phyloP scores from a whole-genome alignment of 2,113 vertebrate genomes.

The Lagopus muta region DNA sequence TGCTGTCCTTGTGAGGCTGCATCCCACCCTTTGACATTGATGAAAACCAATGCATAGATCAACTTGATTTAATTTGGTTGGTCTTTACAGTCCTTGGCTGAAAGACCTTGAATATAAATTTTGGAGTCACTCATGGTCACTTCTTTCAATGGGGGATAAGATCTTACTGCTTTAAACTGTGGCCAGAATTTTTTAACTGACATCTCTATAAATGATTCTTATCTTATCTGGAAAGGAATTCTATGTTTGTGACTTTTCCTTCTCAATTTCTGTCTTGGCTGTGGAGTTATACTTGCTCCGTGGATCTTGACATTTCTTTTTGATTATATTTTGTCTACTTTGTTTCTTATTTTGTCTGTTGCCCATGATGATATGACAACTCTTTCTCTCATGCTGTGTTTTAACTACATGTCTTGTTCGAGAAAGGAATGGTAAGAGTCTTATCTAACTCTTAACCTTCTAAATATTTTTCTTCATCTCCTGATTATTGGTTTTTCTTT shows the following conservation, averaged over 20 bases:
- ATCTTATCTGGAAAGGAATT: neutral
- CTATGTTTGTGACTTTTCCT: neutral
- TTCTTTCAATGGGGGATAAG: neutral
- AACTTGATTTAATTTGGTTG: neutral
- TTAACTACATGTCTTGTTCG: neutral
- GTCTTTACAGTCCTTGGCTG: neutral
- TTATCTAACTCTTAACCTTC: neutral
- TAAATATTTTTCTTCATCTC: neutral
- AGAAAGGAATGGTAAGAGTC: neutral
- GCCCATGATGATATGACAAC: neutral
- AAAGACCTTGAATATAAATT: neutral
- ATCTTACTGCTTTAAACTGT: neutral
- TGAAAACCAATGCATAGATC: neutral
- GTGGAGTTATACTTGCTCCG: neutral
- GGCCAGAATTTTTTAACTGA: neutral
- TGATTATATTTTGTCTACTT: accelerated
- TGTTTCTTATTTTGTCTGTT: neutral
- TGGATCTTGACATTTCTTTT: neutral
- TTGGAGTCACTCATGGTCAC: neutral
- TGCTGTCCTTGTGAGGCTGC: neutral
- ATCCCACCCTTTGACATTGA: neutral
- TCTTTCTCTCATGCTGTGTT: neutral
- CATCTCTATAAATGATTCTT: accelerated
- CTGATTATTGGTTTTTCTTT: neutral
- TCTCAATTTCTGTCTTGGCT: neutral